Evolutionary conservation across 2,113 vertebrate genomes (phyloP).

Genomic region (Tinamus guttatus): DNA sequence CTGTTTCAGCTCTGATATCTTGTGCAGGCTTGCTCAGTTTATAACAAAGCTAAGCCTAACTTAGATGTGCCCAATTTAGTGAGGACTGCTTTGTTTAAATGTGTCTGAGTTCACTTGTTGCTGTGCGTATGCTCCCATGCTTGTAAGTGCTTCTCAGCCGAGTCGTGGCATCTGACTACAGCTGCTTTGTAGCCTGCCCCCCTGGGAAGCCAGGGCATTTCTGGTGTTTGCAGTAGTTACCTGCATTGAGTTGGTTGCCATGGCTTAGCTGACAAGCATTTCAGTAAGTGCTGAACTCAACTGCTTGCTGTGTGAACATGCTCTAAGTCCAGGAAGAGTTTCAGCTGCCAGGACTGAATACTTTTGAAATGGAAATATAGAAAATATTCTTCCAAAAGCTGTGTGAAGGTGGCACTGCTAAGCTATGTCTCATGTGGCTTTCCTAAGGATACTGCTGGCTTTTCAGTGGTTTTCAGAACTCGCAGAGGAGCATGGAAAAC

Average conservation of each 20-base stretch:
- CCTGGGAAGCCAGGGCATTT: neutral
- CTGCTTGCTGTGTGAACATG: neutral
- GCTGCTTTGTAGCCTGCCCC: neutral
- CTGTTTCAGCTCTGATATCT: neutral
- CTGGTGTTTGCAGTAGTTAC: neutral
- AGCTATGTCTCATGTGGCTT: neutral
- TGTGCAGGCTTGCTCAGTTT: neutral
- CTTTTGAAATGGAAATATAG: neutral
- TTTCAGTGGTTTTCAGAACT: neutral
- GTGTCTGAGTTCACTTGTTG: neutral
- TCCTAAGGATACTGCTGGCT: neutral
- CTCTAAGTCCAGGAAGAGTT: neutral
- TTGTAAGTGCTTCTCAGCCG: neutral
- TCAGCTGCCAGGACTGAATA: neutral
- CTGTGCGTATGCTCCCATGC: fast-evolving
- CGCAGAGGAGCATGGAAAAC: neutral
- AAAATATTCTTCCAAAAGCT: neutral
- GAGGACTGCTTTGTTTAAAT: neutral
- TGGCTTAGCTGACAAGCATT: neutral
- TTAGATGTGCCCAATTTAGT: neutral
- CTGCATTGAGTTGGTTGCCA: fast-evolving
- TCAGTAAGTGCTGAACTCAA: neutral
- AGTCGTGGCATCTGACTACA: neutral
- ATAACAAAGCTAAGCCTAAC: neutral
- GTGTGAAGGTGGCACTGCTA: neutral